phyloP scores from a whole-genome alignment of 2,113 vertebrate genomes.

The Todiramphus chloris region DNA sequence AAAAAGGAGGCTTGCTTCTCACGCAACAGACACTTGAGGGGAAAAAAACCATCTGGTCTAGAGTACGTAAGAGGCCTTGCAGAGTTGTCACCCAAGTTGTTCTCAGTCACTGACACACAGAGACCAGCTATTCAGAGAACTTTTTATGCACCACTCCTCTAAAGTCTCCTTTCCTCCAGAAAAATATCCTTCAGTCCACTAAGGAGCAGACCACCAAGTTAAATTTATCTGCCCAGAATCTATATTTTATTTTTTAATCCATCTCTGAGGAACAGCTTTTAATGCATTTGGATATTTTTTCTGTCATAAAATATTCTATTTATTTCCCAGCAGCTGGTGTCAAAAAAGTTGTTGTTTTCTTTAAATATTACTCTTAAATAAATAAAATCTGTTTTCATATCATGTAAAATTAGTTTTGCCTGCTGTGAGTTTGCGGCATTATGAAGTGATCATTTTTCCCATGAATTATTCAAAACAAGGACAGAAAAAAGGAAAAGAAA shows the following conservation, averaged over 20 bases:
- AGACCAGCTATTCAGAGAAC: not conserved
- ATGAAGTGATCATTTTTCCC: constrained; percentile 80
- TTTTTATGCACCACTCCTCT: not conserved
- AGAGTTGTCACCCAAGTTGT: not conserved
- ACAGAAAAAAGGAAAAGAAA: constrained; percentile 71
- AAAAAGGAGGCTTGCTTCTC: not conserved
- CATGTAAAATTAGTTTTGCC: constrained; percentile 82
- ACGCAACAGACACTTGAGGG: not conserved
- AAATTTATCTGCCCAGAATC: constrained; percentile 65
- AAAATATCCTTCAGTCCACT: not conserved
- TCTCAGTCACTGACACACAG: not conserved
- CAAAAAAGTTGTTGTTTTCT: constrained; percentile 84
- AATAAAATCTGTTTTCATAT: constrained; percentile 85
- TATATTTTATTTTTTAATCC: constrained; percentile 58
- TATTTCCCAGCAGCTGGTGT: constrained; percentile 84
- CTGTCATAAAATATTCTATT: constrained; percentile 82
- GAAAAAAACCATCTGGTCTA: not conserved
- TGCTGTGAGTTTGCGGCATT: constrained; percentile 81
- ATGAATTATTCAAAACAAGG: constrained; percentile 82
- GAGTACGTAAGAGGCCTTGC: not conserved
- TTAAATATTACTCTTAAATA: constrained; percentile 86
- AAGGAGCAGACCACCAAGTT: constrained; percentile 43
- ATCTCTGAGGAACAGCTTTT: constrained; percentile 76
- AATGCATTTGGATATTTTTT: constrained; percentile 74
- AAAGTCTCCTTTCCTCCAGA: not conserved